Conservation (phyloP, 2,888 invertebrate species). For the Byasa hedistus region DNA sequence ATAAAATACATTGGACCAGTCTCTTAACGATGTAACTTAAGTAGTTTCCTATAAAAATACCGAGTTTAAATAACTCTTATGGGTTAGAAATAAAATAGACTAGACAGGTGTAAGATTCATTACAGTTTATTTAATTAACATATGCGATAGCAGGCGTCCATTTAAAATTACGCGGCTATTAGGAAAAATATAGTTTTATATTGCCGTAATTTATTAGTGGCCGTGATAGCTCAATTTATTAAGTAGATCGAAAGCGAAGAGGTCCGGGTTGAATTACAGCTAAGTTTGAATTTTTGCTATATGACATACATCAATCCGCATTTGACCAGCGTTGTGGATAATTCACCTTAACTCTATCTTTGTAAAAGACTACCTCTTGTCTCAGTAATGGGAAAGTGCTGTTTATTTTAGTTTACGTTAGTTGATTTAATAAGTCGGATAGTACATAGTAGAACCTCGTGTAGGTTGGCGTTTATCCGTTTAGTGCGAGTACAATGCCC, state of each 20-base stretch:
- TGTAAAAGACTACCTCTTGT: no score
- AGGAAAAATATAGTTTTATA: not conserved
- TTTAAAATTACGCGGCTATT: not conserved
- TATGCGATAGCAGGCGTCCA: slow-evolving; percentile 57
- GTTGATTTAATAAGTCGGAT: no score
- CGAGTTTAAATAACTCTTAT: not conserved
- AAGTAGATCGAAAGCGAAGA: no score
- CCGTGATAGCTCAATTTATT: not conserved
- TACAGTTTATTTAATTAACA: slow-evolving; percentile 53
- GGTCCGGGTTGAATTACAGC: no score
- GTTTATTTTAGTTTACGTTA: no score
- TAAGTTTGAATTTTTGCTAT: no score
- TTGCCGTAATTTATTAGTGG: not conserved
- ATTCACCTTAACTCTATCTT: no score
- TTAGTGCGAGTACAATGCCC: slow-evolving; percentile 44
- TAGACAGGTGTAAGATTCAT: slow-evolving; percentile 64
- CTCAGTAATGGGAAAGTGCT: no score
- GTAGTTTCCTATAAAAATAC: not conserved
- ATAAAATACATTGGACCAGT: slow-evolving; percentile 49
- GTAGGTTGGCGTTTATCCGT: slow-evolving; percentile 16
- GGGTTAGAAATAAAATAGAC: slow-evolving; percentile 27
- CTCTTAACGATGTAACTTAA: not conserved
- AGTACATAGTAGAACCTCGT: not conserved
- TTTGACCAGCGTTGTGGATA: no score
- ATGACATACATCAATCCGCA: no score